Percentiles rank a stretch among this genome's conserved stretches.
Evolutionary conservation across 2,113 vertebrate species (phyloP).

Genomic region (Chaetura pelagica): DNA sequence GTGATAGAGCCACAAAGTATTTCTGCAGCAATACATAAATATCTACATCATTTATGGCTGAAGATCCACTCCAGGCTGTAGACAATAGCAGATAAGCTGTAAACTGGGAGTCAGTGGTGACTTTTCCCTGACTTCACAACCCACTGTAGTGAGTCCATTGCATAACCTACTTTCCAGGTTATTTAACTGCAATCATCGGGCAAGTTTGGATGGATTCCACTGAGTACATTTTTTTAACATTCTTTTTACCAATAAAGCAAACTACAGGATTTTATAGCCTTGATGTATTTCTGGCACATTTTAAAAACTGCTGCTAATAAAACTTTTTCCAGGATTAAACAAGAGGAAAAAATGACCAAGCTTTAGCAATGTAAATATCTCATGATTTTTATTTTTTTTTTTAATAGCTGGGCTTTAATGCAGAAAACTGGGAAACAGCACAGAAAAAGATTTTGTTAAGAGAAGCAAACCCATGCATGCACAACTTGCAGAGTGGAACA

Average conservation of each 20-base stretch:
- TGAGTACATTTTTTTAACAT: not conserved
- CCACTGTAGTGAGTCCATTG: not conserved
- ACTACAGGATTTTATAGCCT: constrained; percentile 45
- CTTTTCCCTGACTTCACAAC: not conserved
- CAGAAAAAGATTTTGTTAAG: not conserved
- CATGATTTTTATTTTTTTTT: not conserved
- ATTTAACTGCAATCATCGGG: constrained; percentile 10
- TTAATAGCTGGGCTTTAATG: not conserved
- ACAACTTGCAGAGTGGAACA: not conserved
- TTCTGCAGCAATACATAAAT: not conserved
- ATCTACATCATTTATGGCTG: not conserved
- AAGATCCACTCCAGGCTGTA: not conserved
- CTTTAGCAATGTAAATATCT: constrained; percentile 28
- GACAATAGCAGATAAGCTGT: not conserved
- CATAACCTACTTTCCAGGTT: constrained; percentile 28
- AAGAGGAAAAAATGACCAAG: constrained; percentile 32
- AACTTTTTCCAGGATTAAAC: constrained; percentile 37
- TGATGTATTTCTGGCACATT: constrained; percentile 48
- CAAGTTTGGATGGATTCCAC: constrained; percentile 22
- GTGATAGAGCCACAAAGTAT: not conserved
- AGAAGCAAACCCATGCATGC: not conserved
- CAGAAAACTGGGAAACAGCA: constrained; percentile 3
- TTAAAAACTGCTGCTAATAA: constrained; percentile 37
- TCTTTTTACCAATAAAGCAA: constrained; percentile 48
- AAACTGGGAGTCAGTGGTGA: not conserved